These are phyloP conservation scores for Megastigmus dorsalis DNA, from an alignment of 2,888 invertebrate species.

Conservation along the genomic window DNA sequence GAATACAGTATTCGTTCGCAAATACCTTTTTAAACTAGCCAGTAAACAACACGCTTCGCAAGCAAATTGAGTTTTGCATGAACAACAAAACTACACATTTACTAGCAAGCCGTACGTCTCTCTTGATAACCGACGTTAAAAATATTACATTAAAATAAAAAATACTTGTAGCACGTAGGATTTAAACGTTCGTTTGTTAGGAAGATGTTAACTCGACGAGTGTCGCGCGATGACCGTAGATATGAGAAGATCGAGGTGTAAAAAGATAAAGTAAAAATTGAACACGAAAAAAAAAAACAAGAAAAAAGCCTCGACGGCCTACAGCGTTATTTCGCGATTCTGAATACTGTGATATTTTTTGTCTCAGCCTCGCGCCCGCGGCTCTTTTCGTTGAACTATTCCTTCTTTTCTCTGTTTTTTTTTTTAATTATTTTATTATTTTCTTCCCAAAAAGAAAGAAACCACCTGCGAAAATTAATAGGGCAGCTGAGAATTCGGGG, in stretches of 20 bases:
- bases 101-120: not conserved
- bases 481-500: constrained; percentile 24
- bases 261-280: constrained; percentile 7
- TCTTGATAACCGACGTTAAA: not conserved
- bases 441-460: constrained; percentile 5
- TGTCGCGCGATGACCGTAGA: constrained; percentile 23
- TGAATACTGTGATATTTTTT: constrained; percentile 71
- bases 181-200: constrained; percentile 50
- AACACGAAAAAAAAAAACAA: constrained; percentile 54
- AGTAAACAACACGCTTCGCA: constrained; percentile 17
- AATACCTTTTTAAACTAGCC: constrained; percentile 38
- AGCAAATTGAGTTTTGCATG: constrained; percentile 14
- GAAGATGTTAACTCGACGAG: constrained; percentile 29
- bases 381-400: constrained; percentile 46
- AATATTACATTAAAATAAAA: constrained; percentile 17
- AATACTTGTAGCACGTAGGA: constrained; percentile 64
- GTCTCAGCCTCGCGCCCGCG: constrained; percentile 64
- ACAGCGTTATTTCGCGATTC: constrained; percentile 65
- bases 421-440: constrained; percentile 5
- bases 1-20: constrained; percentile 48
- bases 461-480: constrained; percentile 20
- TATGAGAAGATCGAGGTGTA: constrained; percentile 1
- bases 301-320: constrained; percentile 65
- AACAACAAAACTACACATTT: constrained; percentile 21
- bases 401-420: constrained; percentile 38